Percentiles rank a stretch among this genome's conserved stretches.
These are phyloP conservation scores for Rhynchophorus ferrugineus DNA, from an alignment of 1,140 invertebrate species.

Conservation along the genomic window DNA sequence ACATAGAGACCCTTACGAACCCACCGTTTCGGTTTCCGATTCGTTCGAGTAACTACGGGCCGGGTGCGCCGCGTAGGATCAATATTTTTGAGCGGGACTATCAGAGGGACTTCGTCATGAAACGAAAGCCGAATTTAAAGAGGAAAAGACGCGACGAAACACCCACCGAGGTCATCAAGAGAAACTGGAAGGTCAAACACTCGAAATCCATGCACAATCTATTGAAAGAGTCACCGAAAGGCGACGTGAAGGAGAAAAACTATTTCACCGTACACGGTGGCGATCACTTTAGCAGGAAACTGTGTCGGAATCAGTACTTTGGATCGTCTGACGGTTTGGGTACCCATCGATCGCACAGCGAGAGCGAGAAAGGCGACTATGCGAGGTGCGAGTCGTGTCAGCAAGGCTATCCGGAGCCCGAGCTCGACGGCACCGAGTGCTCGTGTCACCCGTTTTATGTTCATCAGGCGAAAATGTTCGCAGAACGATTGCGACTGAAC, in stretches of 20 bases:
- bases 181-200: constrained; percentile 28
- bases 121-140: not conserved
- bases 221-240: constrained; percentile 19
- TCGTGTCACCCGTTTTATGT: no score
- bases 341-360: no score
- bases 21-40: not conserved
- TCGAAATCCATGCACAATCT: constrained; percentile 35
- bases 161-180: constrained; percentile 25
- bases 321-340: constrained; percentile 4
- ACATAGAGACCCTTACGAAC: not conserved
- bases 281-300: constrained; percentile 7
- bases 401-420: no score
- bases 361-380: no score
- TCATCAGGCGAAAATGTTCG: no score
- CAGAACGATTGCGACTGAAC: no score
- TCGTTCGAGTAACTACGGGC: not conserved
- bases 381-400: no score
- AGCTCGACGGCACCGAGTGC: no score
- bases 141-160: constrained; percentile 21
- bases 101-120: not conserved
- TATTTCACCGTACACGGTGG: constrained; percentile 37
- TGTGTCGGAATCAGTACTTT: not conserved
- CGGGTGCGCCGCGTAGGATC: constrained; percentile 7
- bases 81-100: not conserved
- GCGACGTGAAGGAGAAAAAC: constrained; percentile 18